A percentile compares a stretch with the other conserved stretches of the same genome.
Evolutionary conservation across 2,797 vertebrate species (phyloP).

Genomic region (Onychomys arenicola): DNA sequence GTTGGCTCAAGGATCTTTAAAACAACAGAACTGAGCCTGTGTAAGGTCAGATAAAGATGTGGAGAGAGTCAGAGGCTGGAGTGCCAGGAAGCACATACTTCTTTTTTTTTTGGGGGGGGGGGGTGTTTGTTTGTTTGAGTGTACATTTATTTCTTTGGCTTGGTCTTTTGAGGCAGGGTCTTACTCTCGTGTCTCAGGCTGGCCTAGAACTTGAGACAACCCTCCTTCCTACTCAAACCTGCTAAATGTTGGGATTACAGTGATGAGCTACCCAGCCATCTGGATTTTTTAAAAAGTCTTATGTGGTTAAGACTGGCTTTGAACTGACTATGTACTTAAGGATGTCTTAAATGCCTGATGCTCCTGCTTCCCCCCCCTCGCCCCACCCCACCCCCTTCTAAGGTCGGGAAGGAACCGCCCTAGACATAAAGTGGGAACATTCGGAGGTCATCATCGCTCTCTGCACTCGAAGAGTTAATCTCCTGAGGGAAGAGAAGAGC

Average conservation of each 20-base stretch:
- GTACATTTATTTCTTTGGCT: neutral
- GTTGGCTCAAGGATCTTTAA: neutral
- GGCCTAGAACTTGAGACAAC: neutral
- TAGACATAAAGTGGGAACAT: neutral
- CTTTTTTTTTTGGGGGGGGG: too few relatives aligned
- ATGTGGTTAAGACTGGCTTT: neutral
- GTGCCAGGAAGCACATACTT: neutral
- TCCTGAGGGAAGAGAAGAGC: neutral
- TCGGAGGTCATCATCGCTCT: neutral
- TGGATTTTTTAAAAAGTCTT: neutral
- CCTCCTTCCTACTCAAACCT: neutral
- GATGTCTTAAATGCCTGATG: neutral
- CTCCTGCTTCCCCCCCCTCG: too few relatives aligned
- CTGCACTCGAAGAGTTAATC: neutral
- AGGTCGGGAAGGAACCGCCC: neutral
- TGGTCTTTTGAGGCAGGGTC: neutral
- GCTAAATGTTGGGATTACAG: neutral
- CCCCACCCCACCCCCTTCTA: too few relatives aligned
- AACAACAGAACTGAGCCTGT: neutral
- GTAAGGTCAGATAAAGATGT: neutral
- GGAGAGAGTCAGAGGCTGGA: neutral
- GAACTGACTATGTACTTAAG: neutral
- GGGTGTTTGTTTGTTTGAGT: neutral
- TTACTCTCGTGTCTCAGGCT: neutral
- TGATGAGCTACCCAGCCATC: neutral